These are phyloP conservation scores for Magallana gigas DNA, from an alignment of 1,140 invertebrate species.

Conservation along the genomic window DNA sequence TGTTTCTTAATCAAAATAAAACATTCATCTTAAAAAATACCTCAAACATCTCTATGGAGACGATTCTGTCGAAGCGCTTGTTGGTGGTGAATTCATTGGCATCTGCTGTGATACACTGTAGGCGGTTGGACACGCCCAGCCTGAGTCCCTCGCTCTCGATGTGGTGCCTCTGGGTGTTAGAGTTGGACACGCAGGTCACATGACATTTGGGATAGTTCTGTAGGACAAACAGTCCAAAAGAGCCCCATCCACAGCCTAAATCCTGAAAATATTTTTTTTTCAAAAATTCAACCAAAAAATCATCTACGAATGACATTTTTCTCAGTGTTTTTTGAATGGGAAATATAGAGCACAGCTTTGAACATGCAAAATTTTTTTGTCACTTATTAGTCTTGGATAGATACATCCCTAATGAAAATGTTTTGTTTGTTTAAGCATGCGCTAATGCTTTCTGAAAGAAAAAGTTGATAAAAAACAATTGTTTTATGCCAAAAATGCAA, in stretches of 20 bases:
- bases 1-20: too few relatives aligned
- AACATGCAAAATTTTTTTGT: too few relatives aligned
- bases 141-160: conserved; percentile 62
- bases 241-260: conserved; percentile 75
- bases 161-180: conserved; percentile 68
- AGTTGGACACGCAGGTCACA: conserved; percentile 75
- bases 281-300: neutral
- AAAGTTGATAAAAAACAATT: too few relatives aligned
- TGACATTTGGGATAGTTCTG: conserved; percentile 71
- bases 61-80: conserved; percentile 70
- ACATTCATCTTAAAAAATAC: conserved; percentile 45
- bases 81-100: conserved; percentile 69
- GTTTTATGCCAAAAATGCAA: too few relatives aligned
- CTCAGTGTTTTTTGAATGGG: too few relatives aligned
- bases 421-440: too few relatives aligned
- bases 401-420: too few relatives aligned
- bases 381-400: too few relatives aligned
- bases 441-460: too few relatives aligned
- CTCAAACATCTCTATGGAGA: conserved; percentile 77
- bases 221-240: conserved; percentile 68
- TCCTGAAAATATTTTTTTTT: conserved; percentile 59
- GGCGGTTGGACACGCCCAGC: conserved; percentile 61
- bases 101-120: conserved; percentile 71
- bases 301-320: too few relatives aligned
- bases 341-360: too few relatives aligned